phyloP scores from a whole-genome alignment of 2,797 vertebrate species.

The Sebastes iracundus region DNA sequence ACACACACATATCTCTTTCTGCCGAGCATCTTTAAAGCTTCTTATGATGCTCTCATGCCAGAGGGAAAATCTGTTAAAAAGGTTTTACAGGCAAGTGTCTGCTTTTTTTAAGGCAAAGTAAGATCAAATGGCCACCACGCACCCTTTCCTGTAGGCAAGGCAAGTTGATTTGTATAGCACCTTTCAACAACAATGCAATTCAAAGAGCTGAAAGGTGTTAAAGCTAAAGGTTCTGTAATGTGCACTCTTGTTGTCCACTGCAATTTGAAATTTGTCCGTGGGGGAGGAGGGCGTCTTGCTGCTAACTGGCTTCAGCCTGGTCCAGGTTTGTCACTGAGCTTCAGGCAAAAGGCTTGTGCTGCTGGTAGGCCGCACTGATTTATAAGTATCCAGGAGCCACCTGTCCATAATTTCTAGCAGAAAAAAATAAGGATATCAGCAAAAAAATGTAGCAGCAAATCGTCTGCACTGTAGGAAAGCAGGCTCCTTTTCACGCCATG shows the following conservation, averaged over 20 bases:
- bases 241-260: no score
- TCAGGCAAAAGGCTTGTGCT: not conserved
- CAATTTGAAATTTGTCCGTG: not conserved
- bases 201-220: no score
- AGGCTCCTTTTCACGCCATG: not conserved
- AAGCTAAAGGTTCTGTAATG: not conserved
- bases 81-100: not conserved
- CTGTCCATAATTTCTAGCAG: not conserved
- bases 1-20: not conserved
- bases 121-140: not conserved
- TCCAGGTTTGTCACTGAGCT: not conserved
- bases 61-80: constrained; percentile 6
- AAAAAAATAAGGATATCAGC: not conserved
- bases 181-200: not conserved
- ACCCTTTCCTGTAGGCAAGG: not conserved
- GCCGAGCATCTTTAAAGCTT: constrained; percentile 22
- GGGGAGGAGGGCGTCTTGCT: not conserved
- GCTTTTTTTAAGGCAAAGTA: not conserved
- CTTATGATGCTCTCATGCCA: not conserved
- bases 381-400: not conserved
- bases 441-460: not conserved
- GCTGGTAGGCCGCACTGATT: not conserved
- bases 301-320: not conserved
- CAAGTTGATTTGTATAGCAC: not conserved
- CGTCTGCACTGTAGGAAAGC: not conserved